A percentile compares a stretch with the other conserved stretches of the same genome.
Evolutionary conservation across 2,888 invertebrate genomes (phyloP).

Genomic region (Eilema depressum): DNA sequence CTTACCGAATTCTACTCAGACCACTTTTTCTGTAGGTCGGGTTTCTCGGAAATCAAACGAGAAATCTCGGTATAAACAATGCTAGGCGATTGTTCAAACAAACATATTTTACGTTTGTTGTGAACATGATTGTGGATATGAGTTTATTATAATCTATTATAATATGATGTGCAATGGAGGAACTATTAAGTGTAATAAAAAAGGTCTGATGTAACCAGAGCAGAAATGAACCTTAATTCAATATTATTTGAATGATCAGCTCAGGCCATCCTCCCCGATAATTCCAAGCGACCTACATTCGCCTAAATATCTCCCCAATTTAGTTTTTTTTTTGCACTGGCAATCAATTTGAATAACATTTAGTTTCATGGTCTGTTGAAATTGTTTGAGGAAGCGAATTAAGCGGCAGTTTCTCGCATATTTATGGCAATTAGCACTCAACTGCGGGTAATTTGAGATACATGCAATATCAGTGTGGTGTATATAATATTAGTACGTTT

Average conservation of each 20-base stretch:
- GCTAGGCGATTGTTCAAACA: background rate
- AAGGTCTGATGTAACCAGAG: background rate
- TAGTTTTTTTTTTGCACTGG: background rate
- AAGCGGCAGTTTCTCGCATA: conserved; percentile 16
- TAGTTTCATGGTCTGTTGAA: conserved; percentile 20
- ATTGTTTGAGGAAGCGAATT: conserved; percentile 13
- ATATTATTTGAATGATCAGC: no score
- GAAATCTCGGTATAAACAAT: background rate
- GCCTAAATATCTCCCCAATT: background rate
- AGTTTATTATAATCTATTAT: no score
- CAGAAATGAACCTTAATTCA: no score
- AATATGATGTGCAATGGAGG: background rate
- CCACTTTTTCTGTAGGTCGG: background rate
- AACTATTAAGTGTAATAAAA: background rate
- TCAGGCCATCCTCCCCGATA: no score
- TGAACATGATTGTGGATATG: background rate
- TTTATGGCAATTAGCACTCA: conserved; percentile 14
- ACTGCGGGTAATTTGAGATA: conserved; percentile 1
- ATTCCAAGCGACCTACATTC: background rate
- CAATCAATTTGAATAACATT: conserved; percentile 9
- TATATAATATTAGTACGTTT: background rate
- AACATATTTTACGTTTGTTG: background rate
- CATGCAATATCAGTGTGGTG: background rate
- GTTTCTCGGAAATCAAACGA: background rate
- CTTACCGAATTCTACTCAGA: no score